phyloP scores from a whole-genome alignment of 2,888 invertebrate species.

The Amphipyra berbera region DNA sequence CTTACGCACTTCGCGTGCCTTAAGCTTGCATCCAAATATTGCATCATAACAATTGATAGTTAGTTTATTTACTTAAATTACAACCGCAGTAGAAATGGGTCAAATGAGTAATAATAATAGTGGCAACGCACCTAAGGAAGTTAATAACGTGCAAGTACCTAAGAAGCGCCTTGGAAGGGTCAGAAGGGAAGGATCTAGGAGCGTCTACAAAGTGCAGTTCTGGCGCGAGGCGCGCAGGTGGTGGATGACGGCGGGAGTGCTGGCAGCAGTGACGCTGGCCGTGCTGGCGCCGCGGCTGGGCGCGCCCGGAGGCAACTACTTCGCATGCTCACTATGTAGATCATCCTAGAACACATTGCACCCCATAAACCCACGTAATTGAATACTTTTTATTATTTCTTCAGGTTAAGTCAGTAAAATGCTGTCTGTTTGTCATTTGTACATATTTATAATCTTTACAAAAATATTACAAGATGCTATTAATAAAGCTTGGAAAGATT shows the following conservation, averaged over 20 bases:
- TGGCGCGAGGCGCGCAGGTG: constrained; percentile 72
- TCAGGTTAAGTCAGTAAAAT: constrained; percentile 15
- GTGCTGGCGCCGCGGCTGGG: constrained; percentile 77
- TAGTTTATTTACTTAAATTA: too few species aligned
- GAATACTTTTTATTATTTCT: constrained; percentile 48
- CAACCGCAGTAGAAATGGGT: background rate
- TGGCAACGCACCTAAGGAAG: background rate
- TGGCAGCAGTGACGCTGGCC: constrained; percentile 72
- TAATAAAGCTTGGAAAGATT: too few species aligned
- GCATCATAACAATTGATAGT: too few species aligned
- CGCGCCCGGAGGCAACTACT: constrained; percentile 84
- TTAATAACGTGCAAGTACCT: background rate
- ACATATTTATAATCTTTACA: background rate
- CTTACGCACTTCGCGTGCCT: background rate
- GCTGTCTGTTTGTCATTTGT: constrained; percentile 14
- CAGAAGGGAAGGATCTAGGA: too few species aligned
- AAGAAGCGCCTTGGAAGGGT: too few species aligned
- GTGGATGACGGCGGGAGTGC: constrained; percentile 78
- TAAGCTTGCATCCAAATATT: too few species aligned
- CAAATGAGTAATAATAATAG: background rate
- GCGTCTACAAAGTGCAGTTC: constrained; percentile 60
- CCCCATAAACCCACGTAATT: constrained; percentile 79
- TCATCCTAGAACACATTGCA: constrained; percentile 83
- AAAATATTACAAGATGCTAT: background rate
- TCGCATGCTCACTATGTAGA: constrained; percentile 77